Conservation (phyloP, 1,140 invertebrate genomes). For the Zaprionus taronus region DNA sequence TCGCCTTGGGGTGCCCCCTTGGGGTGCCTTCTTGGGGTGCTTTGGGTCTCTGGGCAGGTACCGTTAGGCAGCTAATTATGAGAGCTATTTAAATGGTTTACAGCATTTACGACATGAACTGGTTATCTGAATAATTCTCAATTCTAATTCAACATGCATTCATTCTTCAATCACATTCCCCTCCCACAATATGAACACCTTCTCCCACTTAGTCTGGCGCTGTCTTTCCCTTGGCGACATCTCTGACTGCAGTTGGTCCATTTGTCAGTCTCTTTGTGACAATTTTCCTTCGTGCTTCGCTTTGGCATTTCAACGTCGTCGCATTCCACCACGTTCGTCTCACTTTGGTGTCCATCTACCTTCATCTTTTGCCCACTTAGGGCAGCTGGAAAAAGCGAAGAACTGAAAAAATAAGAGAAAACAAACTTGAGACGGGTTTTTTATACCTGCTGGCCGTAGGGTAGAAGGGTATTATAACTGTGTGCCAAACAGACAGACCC, state of each 20-base stretch:
- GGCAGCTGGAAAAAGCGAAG: neutral
- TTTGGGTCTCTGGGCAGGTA: neutral
- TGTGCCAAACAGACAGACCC: no score
- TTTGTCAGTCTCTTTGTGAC: conserved; percentile 29
- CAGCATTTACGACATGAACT: neutral
- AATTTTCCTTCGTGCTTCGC: neutral
- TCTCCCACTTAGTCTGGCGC: neutral
- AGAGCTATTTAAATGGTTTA: neutral
- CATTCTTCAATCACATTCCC: neutral
- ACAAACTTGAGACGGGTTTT: neutral
- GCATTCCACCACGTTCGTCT: neutral
- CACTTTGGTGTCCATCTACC: neutral
- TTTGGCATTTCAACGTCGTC: neutral
- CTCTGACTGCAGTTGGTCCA: neutral
- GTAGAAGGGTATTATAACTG: no score
- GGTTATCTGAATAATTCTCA: neutral
- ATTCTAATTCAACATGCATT: neutral
- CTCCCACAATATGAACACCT: neutral
- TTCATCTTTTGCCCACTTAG: neutral
- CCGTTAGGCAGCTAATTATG: neutral
- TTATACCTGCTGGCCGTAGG: no score
- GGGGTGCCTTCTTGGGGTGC: neutral
- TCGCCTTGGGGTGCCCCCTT: neutral
- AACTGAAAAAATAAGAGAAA: neutral
- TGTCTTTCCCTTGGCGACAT: neutral